A percentile compares a stretch with the other conserved stretches of the same genome.
phyloP scores from a whole-genome alignment of 2,797 vertebrate genomes.

The Microhierax caerulescens region DNA sequence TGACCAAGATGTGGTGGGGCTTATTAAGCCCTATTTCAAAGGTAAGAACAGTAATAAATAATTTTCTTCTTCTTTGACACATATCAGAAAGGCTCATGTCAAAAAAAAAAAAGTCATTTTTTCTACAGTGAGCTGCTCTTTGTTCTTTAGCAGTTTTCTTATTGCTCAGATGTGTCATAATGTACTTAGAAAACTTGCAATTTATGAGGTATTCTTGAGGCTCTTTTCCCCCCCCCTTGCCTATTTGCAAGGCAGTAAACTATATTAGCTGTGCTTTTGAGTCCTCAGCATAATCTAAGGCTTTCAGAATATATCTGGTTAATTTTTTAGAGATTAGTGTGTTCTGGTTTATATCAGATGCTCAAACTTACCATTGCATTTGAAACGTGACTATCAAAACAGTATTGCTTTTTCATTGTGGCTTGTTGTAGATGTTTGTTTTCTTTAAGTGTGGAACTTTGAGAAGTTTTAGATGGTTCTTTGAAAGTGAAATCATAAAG shows the following conservation, averaged over 20 bases:
- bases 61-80: background rate
- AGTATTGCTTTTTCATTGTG: background rate
- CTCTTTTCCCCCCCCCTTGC: rapidly evolving
- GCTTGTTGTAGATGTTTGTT: background rate
- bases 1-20: background rate
- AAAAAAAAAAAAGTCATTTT: background rate
- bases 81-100: background rate
- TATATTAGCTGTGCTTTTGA: background rate
- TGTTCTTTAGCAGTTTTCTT: background rate
- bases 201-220: background rate
- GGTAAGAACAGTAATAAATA: background rate
- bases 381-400: background rate
- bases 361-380: background rate
- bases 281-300: background rate
- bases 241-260: background rate
- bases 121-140: background rate
- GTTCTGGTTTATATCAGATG: background rate
- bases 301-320: background rate
- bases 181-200: background rate
- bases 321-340: background rate
- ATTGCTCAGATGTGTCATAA: background rate
- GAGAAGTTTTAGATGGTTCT: background rate
- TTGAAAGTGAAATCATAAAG: background rate
- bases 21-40: background rate
- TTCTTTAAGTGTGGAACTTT: background rate